phyloP scores from a whole-genome alignment of 2,113 vertebrate genomes.

The Progne subis region DNA sequence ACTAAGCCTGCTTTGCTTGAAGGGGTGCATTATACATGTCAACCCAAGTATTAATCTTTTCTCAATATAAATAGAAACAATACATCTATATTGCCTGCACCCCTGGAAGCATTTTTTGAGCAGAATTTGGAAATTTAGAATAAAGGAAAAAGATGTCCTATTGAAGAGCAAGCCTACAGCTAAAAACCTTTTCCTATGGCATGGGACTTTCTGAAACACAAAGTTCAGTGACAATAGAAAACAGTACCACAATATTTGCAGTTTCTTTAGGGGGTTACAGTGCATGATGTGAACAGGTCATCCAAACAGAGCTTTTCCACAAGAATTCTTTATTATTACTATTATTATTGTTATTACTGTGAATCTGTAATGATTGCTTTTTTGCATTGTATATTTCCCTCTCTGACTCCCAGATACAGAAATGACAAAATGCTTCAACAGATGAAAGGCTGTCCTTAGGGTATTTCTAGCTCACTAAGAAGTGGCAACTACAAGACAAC shows the following conservation, averaged over 20 bases:
- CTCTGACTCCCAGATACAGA: background rate
- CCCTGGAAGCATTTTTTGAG: background rate
- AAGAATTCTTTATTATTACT: background rate
- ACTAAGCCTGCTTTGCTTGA: background rate
- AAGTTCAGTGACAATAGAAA: background rate
- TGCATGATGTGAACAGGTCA: background rate
- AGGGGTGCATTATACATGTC: background rate
- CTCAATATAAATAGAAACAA: slow-evolving; percentile 4
- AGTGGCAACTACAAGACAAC: background rate
- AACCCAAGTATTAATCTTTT: background rate
- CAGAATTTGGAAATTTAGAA: background rate
- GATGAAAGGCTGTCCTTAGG: slow-evolving; percentile 1
- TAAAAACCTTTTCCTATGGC: background rate
- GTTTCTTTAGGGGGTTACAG: background rate
- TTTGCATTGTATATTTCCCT: background rate
- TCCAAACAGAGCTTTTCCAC: background rate
- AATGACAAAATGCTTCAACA: background rate
- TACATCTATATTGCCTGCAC: background rate
- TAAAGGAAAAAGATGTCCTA: background rate
- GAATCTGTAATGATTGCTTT: background rate
- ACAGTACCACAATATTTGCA: background rate
- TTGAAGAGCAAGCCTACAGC: slow-evolving; percentile 4
- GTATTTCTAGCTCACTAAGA: slow-evolving; percentile 30
- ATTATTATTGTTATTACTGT: background rate
- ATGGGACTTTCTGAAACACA: background rate